Percentiles rank a stretch among this genome's conserved stretches.
Conservation (phyloP, 2,888 invertebrate genomes). For the Rotaria macrura region DNA sequence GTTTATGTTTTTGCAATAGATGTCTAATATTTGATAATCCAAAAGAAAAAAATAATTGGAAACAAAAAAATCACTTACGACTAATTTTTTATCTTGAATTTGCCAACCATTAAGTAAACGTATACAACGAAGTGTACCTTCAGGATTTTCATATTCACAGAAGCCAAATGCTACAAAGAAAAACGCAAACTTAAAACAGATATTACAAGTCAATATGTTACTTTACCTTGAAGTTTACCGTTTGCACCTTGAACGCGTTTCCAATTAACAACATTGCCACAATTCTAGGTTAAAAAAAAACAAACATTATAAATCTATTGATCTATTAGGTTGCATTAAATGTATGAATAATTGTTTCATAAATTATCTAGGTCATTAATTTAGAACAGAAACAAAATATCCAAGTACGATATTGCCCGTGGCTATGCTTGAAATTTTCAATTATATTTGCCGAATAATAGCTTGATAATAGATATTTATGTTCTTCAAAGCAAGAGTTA, state of each 20-base stretch:
- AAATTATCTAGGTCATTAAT: too few relatives aligned
- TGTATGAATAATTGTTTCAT: too few relatives aligned
- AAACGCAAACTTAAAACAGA: neutral
- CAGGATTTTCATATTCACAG: constrained; percentile 88
- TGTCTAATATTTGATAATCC: neutral
- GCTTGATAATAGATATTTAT: too few relatives aligned
- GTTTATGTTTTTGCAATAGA: neutral
- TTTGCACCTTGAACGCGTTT: constrained; percentile 74
- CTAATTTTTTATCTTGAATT: constrained; percentile 80
- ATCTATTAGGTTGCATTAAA: too few relatives aligned
- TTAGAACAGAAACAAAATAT: too few relatives aligned
- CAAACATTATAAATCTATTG: too few relatives aligned
- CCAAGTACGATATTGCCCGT: too few relatives aligned
- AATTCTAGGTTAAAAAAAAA: constrained; percentile 53
- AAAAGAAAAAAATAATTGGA: neutral
- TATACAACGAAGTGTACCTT: constrained; percentile 85
- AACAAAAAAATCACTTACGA: constrained; percentile 45
- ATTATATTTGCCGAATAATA: too few relatives aligned
- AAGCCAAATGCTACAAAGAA: constrained; percentile 65
- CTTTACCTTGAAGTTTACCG: constrained; percentile 54
- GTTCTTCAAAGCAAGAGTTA: too few relatives aligned
- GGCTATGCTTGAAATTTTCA: too few relatives aligned
- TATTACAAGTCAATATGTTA: neutral
- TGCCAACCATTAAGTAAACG: constrained; percentile 75
- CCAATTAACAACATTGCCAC: constrained; percentile 89